Evolutionary conservation across 2,113 vertebrate genomes (phyloP).

Genomic region (Typhlomys cinereus): DNA sequence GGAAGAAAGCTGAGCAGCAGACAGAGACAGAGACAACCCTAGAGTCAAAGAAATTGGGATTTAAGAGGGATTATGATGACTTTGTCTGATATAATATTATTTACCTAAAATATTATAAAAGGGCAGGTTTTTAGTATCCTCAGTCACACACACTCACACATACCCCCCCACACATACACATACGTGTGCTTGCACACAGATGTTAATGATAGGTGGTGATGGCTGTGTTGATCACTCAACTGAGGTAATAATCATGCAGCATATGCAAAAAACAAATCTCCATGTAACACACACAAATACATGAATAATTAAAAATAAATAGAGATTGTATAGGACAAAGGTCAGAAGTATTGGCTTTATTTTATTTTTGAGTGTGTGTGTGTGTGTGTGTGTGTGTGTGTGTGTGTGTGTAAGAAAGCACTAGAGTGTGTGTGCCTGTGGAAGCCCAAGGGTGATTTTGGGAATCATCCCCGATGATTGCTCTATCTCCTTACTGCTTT

Average conservation of each 20-base stretch:
- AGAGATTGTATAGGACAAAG: neutral
- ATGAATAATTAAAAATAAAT: neutral
- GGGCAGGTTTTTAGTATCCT: neutral
- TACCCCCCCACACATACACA: neutral
- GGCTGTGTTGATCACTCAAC: neutral
- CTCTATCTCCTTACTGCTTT: no score
- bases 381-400: neutral
- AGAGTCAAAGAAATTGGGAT: neutral
- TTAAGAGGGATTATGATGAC: neutral
- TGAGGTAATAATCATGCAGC: no score
- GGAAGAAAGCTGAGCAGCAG: neutral
- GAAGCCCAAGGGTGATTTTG: neutral
- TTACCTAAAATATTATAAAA: neutral
- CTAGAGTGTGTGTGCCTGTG: no score
- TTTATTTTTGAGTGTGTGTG: neutral
- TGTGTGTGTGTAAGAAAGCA: no score
- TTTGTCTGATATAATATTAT: neutral
- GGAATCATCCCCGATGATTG: neutral
- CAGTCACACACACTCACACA: neutral
- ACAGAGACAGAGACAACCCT: neutral
- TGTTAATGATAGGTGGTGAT: neutral
- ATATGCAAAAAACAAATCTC: neutral
- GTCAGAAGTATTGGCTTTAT: neutral
- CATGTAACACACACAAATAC: no score
- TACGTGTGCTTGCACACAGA: neutral